Evolutionary conservation across 2,113 vertebrate species (phyloP).

Genomic region (Ginglymostoma cirratum): DNA sequence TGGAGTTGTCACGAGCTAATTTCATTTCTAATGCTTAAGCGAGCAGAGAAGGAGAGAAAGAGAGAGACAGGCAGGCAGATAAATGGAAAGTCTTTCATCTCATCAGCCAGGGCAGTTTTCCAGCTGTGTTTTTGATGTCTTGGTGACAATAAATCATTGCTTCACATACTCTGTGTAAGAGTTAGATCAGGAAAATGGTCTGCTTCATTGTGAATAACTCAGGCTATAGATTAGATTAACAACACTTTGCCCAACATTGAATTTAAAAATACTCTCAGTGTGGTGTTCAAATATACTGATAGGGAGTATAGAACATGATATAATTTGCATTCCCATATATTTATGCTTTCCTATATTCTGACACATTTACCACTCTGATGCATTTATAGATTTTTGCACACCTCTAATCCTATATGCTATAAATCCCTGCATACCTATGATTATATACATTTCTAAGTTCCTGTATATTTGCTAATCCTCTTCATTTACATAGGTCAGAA

Average conservation of each 20-base stretch:
- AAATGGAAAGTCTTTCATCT: not conserved
- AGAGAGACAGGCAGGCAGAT: not conserved
- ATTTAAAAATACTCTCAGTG: not conserved
- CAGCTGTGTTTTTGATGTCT: not conserved
- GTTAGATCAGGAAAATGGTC: not conserved
- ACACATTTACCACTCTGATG: not conserved
- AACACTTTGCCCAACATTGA: not conserved
- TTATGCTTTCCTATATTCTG: not conserved
- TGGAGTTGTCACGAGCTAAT: not conserved
- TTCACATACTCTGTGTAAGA: not conserved
- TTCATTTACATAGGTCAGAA: not conserved
- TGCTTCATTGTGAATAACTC: not conserved
- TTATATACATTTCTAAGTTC: not conserved
- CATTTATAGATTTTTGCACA: not conserved
- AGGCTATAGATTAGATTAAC: not conserved
- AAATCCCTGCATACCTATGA: not conserved
- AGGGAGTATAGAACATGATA: not conserved
- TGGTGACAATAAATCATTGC: not conserved
- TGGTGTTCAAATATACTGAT: not conserved
- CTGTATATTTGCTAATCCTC: not conserved
- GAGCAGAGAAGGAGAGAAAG: not conserved
- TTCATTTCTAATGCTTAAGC: not conserved
- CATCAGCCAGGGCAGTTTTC: not conserved
- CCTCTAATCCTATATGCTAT: not conserved
- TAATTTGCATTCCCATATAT: not conserved